Conservation (phyloP, 1,140 invertebrate species). For the Nomia melanderi region DNA sequence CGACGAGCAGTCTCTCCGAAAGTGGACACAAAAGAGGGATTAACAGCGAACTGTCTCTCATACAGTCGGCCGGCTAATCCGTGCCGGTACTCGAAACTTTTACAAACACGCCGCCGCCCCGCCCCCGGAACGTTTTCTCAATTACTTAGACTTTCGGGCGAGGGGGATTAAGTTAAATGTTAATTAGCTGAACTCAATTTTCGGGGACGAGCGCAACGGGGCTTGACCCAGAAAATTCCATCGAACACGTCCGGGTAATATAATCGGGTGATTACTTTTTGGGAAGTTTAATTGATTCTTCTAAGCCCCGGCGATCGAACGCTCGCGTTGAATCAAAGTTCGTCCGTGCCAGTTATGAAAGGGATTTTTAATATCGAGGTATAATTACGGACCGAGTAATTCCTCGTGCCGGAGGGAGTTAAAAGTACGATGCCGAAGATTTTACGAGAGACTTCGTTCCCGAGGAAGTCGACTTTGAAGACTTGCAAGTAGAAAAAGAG, state of each 20-base stretch:
- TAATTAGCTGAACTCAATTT: constrained; percentile 8
- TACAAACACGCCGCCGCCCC: background rate
- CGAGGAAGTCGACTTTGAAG: too few relatives aligned
- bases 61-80: background rate
- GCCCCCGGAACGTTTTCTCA: background rate
- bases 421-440: too few relatives aligned
- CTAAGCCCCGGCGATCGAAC: background rate
- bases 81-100: background rate
- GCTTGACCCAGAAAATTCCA: background rate
- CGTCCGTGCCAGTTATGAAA: too few relatives aligned
- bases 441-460: too few relatives aligned
- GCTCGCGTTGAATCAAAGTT: background rate
- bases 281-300: constrained; percentile 3
- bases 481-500: too few relatives aligned
- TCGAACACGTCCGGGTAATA: background rate
- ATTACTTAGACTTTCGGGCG: background rate
- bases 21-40: background rate
- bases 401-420: too few relatives aligned
- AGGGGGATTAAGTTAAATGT: constrained; percentile 3
- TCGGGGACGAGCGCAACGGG: background rate
- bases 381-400: too few relatives aligned
- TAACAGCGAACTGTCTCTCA: background rate
- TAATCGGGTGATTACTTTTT: background rate
- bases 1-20: too few relatives aligned
- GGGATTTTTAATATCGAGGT: too few relatives aligned